Evolutionary conservation across 30 jellyfish, hydroid and myxozoan genomes (phyloP), one percentile per base, ranked within the genome.

Genomic region (Catostylus mosaicus): DNA sequence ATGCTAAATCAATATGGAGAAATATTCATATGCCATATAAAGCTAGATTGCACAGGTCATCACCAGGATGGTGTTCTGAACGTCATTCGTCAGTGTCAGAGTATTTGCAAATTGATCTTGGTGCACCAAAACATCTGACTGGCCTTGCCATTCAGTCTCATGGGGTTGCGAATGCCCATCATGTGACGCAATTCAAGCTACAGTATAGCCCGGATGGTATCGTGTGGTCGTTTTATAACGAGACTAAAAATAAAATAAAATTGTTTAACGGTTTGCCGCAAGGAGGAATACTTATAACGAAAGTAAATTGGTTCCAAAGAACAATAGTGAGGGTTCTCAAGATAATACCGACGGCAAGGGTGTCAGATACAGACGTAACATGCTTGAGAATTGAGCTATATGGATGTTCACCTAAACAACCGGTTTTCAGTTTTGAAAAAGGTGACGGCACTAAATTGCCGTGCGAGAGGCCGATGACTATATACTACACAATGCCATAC

Each of bases 101-200:
- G 2, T 51, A 35, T 22, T 61, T 82, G 31, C 71, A 54, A 31
- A 43, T 82, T 1, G 92, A 82, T 61, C 46, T 82, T 23, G 92
- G 92, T 16, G 33, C 45, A 10, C 31, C 62, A 32, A 69, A 27
- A 32, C 35, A 68, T 12, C 14, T 82, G 45, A 20, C 73, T 54
- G 92, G 92, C 33, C 36, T 82, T 11, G 92, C 92, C 9, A 82
- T 54, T 34, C 92, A 82, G 56, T 59, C 70, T 0, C 66, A 66
- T 32, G 84, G 71, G 27, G 37, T 11, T 20, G 62, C 5, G 1
- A 11, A 11, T 34, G 26, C 24, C 10, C 38, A 59, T 30, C 24
- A 22, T n/a, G 40, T 67, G 1, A 65, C 77, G 24, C 16, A 65
- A 20, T 65, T 65, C 24, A 30, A 65, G 38, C 20, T 65, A 9